phyloP scores from a whole-genome alignment of 2,888 invertebrate genomes.

The Temnothorax unifasciatus region DNA sequence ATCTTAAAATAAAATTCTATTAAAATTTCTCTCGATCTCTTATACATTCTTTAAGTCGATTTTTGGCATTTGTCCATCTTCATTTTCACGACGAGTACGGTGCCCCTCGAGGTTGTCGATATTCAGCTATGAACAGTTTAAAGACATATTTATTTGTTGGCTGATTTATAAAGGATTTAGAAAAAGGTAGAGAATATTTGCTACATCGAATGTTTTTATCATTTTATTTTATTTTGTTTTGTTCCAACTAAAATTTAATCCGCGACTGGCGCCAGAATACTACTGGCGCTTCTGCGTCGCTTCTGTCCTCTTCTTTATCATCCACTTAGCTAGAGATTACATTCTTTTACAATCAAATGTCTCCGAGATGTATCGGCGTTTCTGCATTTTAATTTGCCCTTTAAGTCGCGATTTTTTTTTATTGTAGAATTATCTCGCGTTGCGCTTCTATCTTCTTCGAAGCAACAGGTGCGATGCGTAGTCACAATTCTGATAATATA shows the following conservation, averaged over 20 bases:
- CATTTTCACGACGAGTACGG: not conserved
- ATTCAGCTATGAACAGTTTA: not conserved
- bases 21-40: not conserved
- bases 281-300: conserved; percentile 57
- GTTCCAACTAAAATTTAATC: conserved; percentile 37
- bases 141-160: not conserved
- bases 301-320: conserved; percentile 64
- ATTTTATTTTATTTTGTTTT: conserved; percentile 58
- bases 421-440: not conserved
- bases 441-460: not conserved
- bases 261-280: conserved; percentile 77
- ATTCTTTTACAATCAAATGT: conserved; percentile 3
- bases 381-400: conserved; percentile 13
- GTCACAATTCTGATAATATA: conserved; percentile 23
- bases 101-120: not conserved
- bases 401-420: not conserved
- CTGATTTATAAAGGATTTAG: not conserved
- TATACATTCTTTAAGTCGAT: not conserved
- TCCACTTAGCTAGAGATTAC: conserved; percentile 13
- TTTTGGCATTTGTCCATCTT: not conserved
- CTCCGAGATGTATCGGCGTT: not conserved
- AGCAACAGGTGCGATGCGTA: conserved; percentile 54
- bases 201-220: not conserved
- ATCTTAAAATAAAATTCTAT: not conserved
- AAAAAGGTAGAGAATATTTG: not conserved